Base-by-base conservation (phyloP, 2,797 vertebrate species). In the Bradypodion ventrale region DNA sequence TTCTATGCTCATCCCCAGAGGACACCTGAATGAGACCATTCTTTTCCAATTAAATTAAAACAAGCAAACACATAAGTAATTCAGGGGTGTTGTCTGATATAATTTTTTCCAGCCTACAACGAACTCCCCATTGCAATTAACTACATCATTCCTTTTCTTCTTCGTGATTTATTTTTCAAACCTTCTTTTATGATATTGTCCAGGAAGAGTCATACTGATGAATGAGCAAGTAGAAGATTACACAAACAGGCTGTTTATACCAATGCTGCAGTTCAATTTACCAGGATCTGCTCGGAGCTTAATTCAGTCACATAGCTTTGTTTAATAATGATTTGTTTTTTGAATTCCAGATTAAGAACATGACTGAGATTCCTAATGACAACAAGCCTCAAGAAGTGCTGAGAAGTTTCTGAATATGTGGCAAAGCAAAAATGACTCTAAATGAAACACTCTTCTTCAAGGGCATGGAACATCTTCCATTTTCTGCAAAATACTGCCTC, bases 41-140 rank as follows among this genome's bases (percentile, higher is more conserved):
- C 52, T 37, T 82, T 78, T 32, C 63, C 37, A 69, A 85, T 76
- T 80, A 75, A 80, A 80, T 52, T 80, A 85, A 75, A 59, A 81
- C 46, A 75, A 85, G 37, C 62, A 72, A 78, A 44, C 23, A 56
- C n/a, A 63, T 27, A 79, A 80, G 37, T 21, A 80, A 68, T 80
- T 60, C 35, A 60, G 40, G 49, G 37, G 72, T 68, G 72, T 60
- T 85, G 60, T 56, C 73, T 25, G 21, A 32, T 62, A 49, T 65
- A 80, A 79, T 80, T 40, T 49, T 15, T 74, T 74, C 60, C 52
- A 74, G 78, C 60, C n/a, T 21, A 23, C n/a, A 25, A 15, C 13
- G 63, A 70, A 62, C 35, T 56, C 32, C 27, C 62, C 37, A 49
- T 15, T 76, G 27, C 46, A n/a, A 56, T 68, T 66, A 75, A 76